Base-by-base conservation (phyloP, 2,113 vertebrate genomes). In the Miniopterus natalensis region DNA sequence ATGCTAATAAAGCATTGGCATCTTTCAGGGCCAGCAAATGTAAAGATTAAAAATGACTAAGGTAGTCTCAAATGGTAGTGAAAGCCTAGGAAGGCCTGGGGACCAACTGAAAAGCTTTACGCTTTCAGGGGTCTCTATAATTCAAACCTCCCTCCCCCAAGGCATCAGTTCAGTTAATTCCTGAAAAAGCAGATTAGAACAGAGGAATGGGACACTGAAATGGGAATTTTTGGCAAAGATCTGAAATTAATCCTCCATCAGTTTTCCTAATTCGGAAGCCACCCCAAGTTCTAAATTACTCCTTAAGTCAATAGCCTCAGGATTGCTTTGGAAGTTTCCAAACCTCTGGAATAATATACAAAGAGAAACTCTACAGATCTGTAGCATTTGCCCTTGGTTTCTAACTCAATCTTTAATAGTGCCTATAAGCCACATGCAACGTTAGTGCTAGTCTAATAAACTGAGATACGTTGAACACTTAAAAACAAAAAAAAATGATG, bases 191-290 rank as follows among this genome's bases (percentile, higher is more conserved):
- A 71, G 66, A 85, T 55, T 83, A 86, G 49, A 96, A 77, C 20
- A 89, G 7, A 88, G 36, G 53, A 74, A 88, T 36, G 15, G 29
- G 31, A 57, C 65, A 75, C 23, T 65, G 57, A 84, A 92, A 90
- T 83, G 51, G 4, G 20, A 53, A 80, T 83, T 94, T 78, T 89
- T 47, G 21, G 9, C 11, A 55, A 95, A 85, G 40, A 85, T 20
- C 49, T 94, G 47, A 96, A 75, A 96, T 81, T 94, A 93, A 89
- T 78, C 65, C 7, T 88, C 40, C 29, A 9, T 79, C 49, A 75
- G 25, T 84, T 89, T 96, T 96, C 66, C 90, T 95, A 95, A 83
- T 40, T 71, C 20, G 74, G 57, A 18, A 88, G 40, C 49, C n/a
- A 83, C 27, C 21, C 14, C 42, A 71, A 61, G 10, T 88, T 95